These are phyloP conservation scores for Ciona savignyi DNA, from an alignment of 23 tunicate species.

Conservation along the genomic window DNA sequence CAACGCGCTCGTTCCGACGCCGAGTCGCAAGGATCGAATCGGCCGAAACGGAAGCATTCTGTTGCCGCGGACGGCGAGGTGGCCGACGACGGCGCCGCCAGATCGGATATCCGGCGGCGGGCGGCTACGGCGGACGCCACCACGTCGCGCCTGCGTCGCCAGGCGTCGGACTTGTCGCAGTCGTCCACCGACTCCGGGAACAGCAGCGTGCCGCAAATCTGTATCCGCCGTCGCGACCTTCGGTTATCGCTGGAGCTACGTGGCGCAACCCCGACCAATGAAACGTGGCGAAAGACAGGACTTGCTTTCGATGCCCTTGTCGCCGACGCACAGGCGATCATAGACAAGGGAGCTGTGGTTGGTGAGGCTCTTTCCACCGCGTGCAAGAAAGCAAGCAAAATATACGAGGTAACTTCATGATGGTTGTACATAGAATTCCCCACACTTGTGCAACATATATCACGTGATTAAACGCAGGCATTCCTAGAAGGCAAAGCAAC, in stretches of 20 bases:
- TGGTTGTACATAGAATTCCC: too few species aligned
- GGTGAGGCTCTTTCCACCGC: slow-evolving; percentile 15
- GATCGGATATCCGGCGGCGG: slow-evolving; percentile 23
- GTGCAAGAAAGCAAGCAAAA: slow-evolving; percentile 23
- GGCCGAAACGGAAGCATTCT: background rate
- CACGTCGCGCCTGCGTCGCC: slow-evolving; percentile 20
- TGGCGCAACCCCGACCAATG: slow-evolving; percentile 15
- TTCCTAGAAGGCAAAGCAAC: background rate
- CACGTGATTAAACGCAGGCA: background rate
- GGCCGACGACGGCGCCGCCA: background rate
- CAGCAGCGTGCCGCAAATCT: background rate
- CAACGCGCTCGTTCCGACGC: slow-evolving; percentile 32
- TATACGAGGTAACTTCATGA: slow-evolving; percentile 42
- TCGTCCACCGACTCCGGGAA: slow-evolving; percentile 40
- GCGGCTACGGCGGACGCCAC: slow-evolving; percentile 24
- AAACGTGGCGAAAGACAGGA: slow-evolving; percentile 38
- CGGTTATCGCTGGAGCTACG: slow-evolving; percentile 29
- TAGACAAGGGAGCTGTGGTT: slow-evolving; percentile 31
- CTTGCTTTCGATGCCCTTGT: slow-evolving; percentile 39
- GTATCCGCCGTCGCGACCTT: slow-evolving; percentile 11
- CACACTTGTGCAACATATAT: too few species aligned
- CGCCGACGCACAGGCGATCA: slow-evolving; percentile 33
- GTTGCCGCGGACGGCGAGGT: slow-evolving; percentile 1
- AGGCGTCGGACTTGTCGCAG: slow-evolving; percentile 39
- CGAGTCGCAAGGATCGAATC: background rate